A percentile compares a stretch with the other conserved stretches of the same genome.
phyloP scores from a whole-genome alignment of 2,113 vertebrate species.

The Megaceryle torquata region DNA sequence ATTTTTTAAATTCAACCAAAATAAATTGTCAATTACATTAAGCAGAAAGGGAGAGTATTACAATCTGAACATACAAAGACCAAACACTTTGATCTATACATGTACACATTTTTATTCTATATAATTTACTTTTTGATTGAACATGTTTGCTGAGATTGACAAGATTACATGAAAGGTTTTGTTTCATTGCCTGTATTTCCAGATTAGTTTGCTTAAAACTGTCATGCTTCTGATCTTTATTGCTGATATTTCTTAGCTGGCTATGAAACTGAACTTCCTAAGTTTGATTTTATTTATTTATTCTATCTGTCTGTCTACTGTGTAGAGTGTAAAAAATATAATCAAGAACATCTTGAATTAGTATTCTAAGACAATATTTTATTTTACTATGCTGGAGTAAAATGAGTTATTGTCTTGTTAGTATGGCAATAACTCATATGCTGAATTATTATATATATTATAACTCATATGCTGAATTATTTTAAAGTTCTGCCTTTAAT shows the following conservation, averaged over 20 bases:
- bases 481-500: conserved; percentile 27
- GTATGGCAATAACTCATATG: neutral
- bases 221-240: neutral
- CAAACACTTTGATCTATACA: neutral
- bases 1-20: neutral
- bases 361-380: neutral
- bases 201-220: neutral
- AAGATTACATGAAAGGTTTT: neutral
- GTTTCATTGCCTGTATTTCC: neutral
- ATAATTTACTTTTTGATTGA: neutral
- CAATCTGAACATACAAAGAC: neutral
- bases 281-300: neutral
- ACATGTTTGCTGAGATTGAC: neutral
- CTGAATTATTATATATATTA: conserved; percentile 16
- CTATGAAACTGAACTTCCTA: neutral
- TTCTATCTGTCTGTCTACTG: neutral
- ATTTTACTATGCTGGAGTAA: neutral
- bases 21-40: neutral
- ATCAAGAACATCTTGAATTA: neutral
- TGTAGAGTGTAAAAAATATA: neutral
- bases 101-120: neutral
- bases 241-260: neutral
- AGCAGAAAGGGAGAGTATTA: neutral
- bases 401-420: neutral
- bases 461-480: neutral